Conservation (phyloP, 2,797 vertebrate species). For the Aphelocoma californica region DNA sequence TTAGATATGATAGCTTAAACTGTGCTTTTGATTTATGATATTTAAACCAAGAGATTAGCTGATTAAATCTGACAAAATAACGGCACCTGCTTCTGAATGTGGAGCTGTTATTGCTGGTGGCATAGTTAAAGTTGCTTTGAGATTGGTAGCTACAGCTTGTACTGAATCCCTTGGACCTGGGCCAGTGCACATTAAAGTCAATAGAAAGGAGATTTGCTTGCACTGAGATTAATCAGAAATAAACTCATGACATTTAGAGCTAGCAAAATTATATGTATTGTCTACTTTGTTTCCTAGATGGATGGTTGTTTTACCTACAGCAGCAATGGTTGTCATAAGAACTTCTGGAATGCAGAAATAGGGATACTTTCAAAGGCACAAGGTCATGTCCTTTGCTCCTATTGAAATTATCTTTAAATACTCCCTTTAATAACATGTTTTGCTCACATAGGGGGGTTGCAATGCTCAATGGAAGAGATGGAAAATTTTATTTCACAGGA, state of each 20-base stretch:
- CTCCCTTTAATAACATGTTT: not conserved
- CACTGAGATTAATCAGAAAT: not conserved
- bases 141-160: slow-evolving; percentile 1
- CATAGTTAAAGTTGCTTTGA: not conserved
- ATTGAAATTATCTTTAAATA: not conserved
- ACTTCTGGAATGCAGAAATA: not conserved
- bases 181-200: not conserved
- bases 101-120: not conserved
- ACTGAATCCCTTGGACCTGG: not conserved
- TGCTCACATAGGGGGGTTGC: not conserved
- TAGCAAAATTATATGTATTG: not conserved
- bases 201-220: not conserved
- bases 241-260: not conserved
- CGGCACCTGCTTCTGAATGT: not conserved
- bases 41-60: slow-evolving; percentile 11
- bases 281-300: not conserved
- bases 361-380: not conserved
- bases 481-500: not conserved
- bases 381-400: not conserved
- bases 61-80: slow-evolving; percentile 10
- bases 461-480: not conserved
- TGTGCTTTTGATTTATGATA: not conserved
- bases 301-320: not conserved
- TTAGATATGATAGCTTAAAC: not conserved
- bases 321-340: not conserved